Base-by-base conservation (phyloP, 2,888 invertebrate genomes). In the Sminthurinus aureus region DNA sequence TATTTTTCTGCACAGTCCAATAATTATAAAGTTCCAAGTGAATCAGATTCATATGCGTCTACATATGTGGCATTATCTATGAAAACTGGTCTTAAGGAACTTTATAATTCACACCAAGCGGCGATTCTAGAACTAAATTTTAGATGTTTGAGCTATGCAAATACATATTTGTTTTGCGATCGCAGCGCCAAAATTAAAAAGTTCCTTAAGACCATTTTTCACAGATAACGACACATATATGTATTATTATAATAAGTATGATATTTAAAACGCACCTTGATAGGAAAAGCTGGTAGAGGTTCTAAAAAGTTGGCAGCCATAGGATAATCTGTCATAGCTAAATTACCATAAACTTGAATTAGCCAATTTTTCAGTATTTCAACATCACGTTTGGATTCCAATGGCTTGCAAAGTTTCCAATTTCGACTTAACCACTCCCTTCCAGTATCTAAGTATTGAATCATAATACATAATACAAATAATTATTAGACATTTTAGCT, bases 301-400 rank as follows among this genome's bases (percentile, higher is more conserved):
- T 93, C 92, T 79, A 99, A 91, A 90, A 99, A 99, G 89, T 93
- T 93, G 0, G 95, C 93, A 0, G 94, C 91, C 90, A 98, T 99
- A 0, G 99, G 98, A 90, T 99, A 99, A 91, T 99, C 95, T 20
- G 95, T 94, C 98, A 98, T 98, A 0, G 97, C 98, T 86, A 98
- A 90, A 89, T 95, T 94, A 12, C 93, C 93, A 90, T 95, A 96
- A 87, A 95, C 93, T 85, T 94, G 93, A 58, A 91, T 89, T 2
- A 98, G 90, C 93, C 94, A 98, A 69, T 93, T 92, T 86, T 95
- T 92, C 18, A 98, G 91, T 0, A 88, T 88, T 0, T 90, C 89
- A 0, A 94, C 89, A 88, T 94, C 93, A 0, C 91, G 90, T 0
- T 91, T 88, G 78, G 91, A 93, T 87, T 93, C 93, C 15, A 96